Conservation (phyloP, 2,888 invertebrate species). For the Eupithecia subfuscata region DNA sequence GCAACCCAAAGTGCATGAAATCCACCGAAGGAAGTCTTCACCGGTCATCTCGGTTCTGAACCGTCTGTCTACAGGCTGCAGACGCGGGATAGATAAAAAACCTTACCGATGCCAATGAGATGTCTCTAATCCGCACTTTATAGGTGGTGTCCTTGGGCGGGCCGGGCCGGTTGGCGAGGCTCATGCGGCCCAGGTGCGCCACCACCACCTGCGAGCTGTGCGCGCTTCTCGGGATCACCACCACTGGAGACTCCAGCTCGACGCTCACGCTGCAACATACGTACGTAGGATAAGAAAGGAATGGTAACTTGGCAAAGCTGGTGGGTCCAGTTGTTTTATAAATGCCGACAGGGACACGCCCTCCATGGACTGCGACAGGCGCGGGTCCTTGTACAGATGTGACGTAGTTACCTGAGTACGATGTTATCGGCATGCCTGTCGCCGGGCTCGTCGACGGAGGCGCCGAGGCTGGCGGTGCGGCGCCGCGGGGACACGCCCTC, state of each 20-base stretch:
- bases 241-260: constrained; percentile 94
- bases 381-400: constrained; percentile 80
- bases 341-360: constrained; percentile 69
- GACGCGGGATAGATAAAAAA: no score
- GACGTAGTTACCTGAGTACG: neutral
- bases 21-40: neutral
- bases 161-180: constrained; percentile 78
- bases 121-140: constrained; percentile 90
- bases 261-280: constrained; percentile 86
- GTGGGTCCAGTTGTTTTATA: neutral
- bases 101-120: constrained; percentile 92
- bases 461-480: constrained; percentile 70
- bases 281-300: no score
- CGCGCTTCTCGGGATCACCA: constrained; percentile 92
- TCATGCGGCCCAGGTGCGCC: constrained; percentile 96
- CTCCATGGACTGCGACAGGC: constrained; percentile 75
- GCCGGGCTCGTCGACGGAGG: constrained; percentile 77
- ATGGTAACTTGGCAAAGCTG: neutral
- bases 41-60: neutral
- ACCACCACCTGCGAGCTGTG: constrained; percentile 93
- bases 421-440: constrained; percentile 61
- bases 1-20: neutral
- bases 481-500: constrained; percentile 76
- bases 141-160: constrained; percentile 76
- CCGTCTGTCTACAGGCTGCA: neutral